Percentiles rank a stretch among this genome's conserved stretches.
Evolutionary conservation across 2,888 invertebrate genomes (phyloP).

Genomic region (Troglohyphantes excavatus): DNA sequence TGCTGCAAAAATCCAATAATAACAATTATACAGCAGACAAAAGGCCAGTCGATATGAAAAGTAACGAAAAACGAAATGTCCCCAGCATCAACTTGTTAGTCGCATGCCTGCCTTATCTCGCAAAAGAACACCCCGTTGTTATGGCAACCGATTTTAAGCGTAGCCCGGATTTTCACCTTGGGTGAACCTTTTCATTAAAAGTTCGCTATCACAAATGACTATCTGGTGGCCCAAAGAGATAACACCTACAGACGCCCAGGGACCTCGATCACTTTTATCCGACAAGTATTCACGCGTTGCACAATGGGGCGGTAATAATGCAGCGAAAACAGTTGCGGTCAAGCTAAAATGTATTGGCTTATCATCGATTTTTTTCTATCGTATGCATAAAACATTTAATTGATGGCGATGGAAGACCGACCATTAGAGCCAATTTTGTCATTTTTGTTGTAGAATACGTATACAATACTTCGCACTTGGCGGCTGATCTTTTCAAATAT

Average conservation of each 20-base stretch:
- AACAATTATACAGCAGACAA: slow-evolving; percentile 1
- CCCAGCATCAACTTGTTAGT: background rate
- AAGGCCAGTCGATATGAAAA: background rate
- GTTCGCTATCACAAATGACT: slow-evolving; percentile 66
- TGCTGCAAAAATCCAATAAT: background rate
- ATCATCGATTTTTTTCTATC: background rate
- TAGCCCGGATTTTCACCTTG: slow-evolving; percentile 62
- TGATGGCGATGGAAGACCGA: too few relatives aligned
- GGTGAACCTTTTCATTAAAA: slow-evolving; percentile 69
- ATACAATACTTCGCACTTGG: too few relatives aligned
- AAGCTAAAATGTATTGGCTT: slow-evolving; percentile 2
- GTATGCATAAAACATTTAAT: too few relatives aligned
- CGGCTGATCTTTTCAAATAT: too few relatives aligned
- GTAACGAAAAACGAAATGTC: slow-evolving; percentile 9
- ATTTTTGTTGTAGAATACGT: too few relatives aligned
- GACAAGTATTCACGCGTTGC: slow-evolving; percentile 45
- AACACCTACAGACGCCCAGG: slow-evolving; percentile 2
- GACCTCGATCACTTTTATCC: slow-evolving; percentile 47
- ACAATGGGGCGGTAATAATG: slow-evolving; percentile 44
- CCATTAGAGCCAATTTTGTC: too few relatives aligned
- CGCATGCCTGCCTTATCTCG: slow-evolving; percentile 29
- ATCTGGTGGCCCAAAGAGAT: slow-evolving; percentile 32
- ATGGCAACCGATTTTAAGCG: slow-evolving; percentile 60
- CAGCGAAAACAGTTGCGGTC: background rate
- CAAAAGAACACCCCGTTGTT: slow-evolving; percentile 43